phyloP scores from a whole-genome alignment of 1,140 invertebrate species.

The Spodoptera frugiperda region DNA sequence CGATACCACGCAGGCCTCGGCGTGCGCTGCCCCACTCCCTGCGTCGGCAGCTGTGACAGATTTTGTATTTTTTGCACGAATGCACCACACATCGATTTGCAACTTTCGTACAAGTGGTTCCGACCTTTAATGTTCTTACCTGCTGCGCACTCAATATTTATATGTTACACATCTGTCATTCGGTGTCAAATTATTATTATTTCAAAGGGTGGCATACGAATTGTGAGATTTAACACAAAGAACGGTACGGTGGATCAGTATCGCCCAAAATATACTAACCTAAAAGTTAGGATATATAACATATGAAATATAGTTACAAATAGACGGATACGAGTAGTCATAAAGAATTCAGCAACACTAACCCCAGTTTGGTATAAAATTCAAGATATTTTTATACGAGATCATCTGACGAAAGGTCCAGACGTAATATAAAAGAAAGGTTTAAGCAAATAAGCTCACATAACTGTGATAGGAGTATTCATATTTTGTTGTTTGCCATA shows the following conservation, averaged over 20 bases:
- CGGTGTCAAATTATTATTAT: neutral
- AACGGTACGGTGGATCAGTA: neutral
- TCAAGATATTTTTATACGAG: slow-evolving; percentile 13
- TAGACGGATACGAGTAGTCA: neutral
- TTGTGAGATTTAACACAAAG: too few relatives aligned
- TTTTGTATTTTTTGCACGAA: slow-evolving; percentile 73
- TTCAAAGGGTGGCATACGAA: neutral
- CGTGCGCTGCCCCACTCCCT: slow-evolving; percentile 3
- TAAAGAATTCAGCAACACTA: slow-evolving; percentile 6
- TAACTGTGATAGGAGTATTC: slow-evolving; percentile 1
- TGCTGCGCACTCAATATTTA: slow-evolving; percentile 49
- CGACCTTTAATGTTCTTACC: slow-evolving; percentile 69
- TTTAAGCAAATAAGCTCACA: slow-evolving; percentile 14
- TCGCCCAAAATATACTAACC: too few relatives aligned
- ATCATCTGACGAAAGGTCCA: slow-evolving; percentile 16
- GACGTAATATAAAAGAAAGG: slow-evolving; percentile 12
- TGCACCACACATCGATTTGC: slow-evolving; percentile 70
- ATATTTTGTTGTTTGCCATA: neutral
- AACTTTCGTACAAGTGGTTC: slow-evolving; percentile 63
- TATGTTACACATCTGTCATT: slow-evolving; percentile 45
- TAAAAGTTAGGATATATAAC: neutral
- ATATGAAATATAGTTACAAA: neutral
- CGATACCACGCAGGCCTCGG: slow-evolving; percentile 9
- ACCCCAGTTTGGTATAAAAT: slow-evolving; percentile 9
- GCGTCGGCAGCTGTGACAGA: slow-evolving; percentile 68